These are phyloP conservation scores for Odontamblyopus lacepedii DNA, from an alignment of 2,797 vertebrate genomes.

Conservation along the genomic window DNA sequence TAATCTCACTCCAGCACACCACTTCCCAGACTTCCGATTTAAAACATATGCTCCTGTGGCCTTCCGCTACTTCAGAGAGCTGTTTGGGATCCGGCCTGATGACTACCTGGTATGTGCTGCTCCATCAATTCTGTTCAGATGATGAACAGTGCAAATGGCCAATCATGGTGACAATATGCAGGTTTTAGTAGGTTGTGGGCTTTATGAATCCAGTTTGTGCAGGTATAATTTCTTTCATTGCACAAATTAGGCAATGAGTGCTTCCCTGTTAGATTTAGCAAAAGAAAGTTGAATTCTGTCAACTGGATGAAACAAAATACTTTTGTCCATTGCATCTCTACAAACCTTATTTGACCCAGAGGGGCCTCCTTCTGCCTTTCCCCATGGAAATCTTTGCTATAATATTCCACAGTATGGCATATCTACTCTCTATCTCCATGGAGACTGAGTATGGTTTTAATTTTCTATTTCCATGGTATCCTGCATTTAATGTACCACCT, in stretches of 20 bases:
- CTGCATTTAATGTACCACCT: too few relatives aligned
- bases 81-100: slow-evolving; percentile 95
- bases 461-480: too few relatives aligned
- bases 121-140: not conserved
- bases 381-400: too few relatives aligned
- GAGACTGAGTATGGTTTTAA: too few relatives aligned
- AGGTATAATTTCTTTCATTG: not conserved
- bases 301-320: too few relatives aligned
- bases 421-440: too few relatives aligned
- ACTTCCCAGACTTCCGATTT: slow-evolving; percentile 95
- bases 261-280: not conserved
- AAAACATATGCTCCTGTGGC: slow-evolving; percentile 96
- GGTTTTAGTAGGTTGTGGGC: not conserved
- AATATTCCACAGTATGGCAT: too few relatives aligned
- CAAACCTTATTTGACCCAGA: too few relatives aligned
- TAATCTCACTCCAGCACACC: slow-evolving; percentile 95
- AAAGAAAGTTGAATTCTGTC: too few relatives aligned
- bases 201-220: not conserved
- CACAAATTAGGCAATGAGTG: not conserved
- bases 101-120: slow-evolving; percentile 90
- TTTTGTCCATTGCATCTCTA: too few relatives aligned
- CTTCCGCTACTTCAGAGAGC: slow-evolving; percentile 96
- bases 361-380: too few relatives aligned
- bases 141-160: not conserved
- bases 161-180: not conserved